A percentile compares a stretch with the other conserved stretches of the same genome.
These are phyloP conservation scores for Noctua janthina DNA, from an alignment of 2,888 invertebrate genomes.

Conservation along the genomic window DNA sequence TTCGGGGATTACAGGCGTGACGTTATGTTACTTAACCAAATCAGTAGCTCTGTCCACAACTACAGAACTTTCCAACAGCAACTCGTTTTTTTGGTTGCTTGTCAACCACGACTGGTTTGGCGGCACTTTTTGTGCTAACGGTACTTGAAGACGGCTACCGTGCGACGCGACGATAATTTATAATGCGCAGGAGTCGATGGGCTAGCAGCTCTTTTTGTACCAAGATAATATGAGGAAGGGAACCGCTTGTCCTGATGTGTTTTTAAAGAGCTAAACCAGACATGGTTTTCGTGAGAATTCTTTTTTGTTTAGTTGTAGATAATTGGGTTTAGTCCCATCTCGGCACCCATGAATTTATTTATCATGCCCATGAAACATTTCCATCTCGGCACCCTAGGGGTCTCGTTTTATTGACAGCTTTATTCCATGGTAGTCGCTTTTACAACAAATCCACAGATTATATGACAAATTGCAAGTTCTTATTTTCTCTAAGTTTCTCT, in stretches of 20 bases:
- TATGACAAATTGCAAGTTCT: neutral
- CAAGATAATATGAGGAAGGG: neutral
- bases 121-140: constrained; percentile 54
- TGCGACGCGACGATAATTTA: constrained; percentile 37
- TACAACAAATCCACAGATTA: neutral
- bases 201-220: constrained; percentile 18
- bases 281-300: neutral
- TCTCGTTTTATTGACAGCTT: neutral
- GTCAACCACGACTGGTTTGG: constrained; percentile 38
- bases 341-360: too few relatives aligned
- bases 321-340: neutral
- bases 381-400: too few relatives aligned
- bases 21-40: constrained; percentile 4
- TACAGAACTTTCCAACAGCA: constrained; percentile 52
- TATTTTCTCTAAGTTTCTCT: neutral
- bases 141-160: constrained; percentile 54
- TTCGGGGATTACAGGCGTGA: neutral
- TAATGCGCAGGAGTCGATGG: constrained; percentile 46
- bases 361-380: too few relatives aligned
- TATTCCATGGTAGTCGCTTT: neutral
- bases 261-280: constrained; percentile 17
- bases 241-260: constrained; percentile 7
- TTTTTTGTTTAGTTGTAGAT: neutral
- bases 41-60: neutral
- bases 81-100: constrained; percentile 43